Conservation (phyloP, 1,140 invertebrate genomes). For the Coenobita brevimanus region DNA sequence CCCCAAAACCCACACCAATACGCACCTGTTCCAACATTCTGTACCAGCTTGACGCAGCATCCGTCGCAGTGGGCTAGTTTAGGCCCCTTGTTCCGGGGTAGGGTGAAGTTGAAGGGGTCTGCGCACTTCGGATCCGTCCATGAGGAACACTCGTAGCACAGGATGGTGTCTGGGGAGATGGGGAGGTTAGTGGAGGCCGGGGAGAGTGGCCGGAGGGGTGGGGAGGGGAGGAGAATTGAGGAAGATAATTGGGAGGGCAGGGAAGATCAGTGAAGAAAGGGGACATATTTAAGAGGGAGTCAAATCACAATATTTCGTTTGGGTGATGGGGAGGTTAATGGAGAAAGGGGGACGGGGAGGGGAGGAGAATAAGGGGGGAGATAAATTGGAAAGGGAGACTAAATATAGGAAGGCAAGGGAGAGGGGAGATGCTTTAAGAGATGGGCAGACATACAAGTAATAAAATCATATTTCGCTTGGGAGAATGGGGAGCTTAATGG, state of each 20-base stretch:
- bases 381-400: not conserved
- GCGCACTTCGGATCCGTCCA: constrained; percentile 90
- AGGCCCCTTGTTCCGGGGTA: constrained; percentile 84
- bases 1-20: not conserved
- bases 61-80: constrained; percentile 81
- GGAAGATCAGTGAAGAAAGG: too few relatives aligned
- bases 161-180: constrained; percentile 74
- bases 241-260: not conserved
- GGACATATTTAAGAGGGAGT: not conserved
- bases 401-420: not conserved
- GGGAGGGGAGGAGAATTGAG: not conserved
- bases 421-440: not conserved
- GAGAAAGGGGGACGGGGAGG: not conserved
- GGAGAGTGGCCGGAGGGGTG: not conserved
- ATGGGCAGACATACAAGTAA: not conserved
- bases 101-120: constrained; percentile 93
- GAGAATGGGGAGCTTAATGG: not conserved
- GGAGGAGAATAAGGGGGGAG: not conserved
- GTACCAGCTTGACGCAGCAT: constrained; percentile 95
- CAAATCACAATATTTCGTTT: too few relatives aligned
- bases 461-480: not conserved
- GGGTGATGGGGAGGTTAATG: not conserved
- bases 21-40: constrained; percentile 90
- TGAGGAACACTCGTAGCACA: constrained; percentile 95
- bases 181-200: not conserved